phyloP scores from a whole-genome alignment of 2,888 invertebrate genomes.

The Nomada lathburiana region DNA sequence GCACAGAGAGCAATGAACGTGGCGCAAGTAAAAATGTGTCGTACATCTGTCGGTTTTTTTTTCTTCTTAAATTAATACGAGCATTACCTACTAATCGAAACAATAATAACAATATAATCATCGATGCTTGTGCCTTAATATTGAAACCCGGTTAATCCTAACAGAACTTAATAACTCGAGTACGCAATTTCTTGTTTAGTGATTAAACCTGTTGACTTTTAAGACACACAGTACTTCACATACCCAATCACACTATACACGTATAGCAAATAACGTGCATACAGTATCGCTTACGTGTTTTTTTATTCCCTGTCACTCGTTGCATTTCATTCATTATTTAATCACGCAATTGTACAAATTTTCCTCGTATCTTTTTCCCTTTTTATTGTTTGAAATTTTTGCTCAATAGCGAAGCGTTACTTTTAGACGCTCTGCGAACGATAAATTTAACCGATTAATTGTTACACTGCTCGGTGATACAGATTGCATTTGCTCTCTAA shows the following conservation, averaged over 20 bases:
- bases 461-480: conserved; percentile 38
- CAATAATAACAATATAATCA: conserved; percentile 47
- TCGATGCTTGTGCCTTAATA: conserved; percentile 50
- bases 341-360: conserved; percentile 55
- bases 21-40: conserved; percentile 55
- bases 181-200: neutral
- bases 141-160: conserved; percentile 40
- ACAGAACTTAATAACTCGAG: conserved; percentile 2
- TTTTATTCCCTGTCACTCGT: conserved; percentile 50
- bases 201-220: neutral
- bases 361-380: neutral
- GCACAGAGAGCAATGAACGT: conserved; percentile 62
- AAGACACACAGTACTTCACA: neutral
- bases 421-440: conserved; percentile 16
- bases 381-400: neutral
- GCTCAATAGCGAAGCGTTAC: conserved; percentile 25
- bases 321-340: conserved; percentile 39
- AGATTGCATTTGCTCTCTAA: conserved; percentile 43
- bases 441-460: conserved; percentile 16
- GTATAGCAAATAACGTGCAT: conserved; percentile 39
- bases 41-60: conserved; percentile 29
- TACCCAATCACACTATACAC: conserved; percentile 35
- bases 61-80: conserved; percentile 40
- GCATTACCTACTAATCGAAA: conserved; percentile 26
- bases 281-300: conserved; percentile 27